Base-by-base conservation (phyloP, 2,797 vertebrate species). In the Cossypha caffra region DNA sequence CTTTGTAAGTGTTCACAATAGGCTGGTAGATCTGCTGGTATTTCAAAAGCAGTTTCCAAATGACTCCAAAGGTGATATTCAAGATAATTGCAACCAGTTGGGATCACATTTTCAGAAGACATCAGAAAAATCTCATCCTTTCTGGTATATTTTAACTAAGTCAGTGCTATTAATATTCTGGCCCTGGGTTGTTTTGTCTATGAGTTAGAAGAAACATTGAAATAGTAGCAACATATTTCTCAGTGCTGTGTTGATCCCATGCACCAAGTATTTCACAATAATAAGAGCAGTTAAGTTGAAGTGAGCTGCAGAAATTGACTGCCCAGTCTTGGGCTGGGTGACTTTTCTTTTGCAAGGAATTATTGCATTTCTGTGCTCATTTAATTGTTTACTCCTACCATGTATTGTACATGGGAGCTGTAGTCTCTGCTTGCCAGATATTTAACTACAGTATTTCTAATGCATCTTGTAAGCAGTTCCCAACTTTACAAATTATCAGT, bases 211-310 rank as follows among this genome's bases (percentile, higher is more conserved):
- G 81, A 88, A 95, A 71, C 50, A 61, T 1, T 61, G 64, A 77
- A 95, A 74, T 74, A 91, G 87, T 71, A 93, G 87, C 91, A 88
- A 83, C 61, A 83, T 64, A 75, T 59, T 95, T 86, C 75, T 82
- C 71, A 55, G 38, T 0, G 9, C 52, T 61, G 37, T 51, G 72
- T 91, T 75, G 75, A 86, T 77, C 68, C 31, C 68, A 76, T 24
- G 50, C 68, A 90, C 77, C 47, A 83, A 91, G 38, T 74, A 91
- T 87, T 95, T 93, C 87, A 77, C 75, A 91, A 91, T 29, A 95
- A 25, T 68, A 82, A 67, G 59, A 82, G 84, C 23, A 66, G 38
- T 35, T 71, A 40, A 45, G 37, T 47, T 73, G 61, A 72, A 86
- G 61, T 16, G 54, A 80, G 64, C 68, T 54, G 73, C 35, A 62